Percentiles rank a stretch among this genome's conserved stretches.
phyloP scores from a whole-genome alignment of 1,140 invertebrate genomes.

The Lucilia cuprina region DNA sequence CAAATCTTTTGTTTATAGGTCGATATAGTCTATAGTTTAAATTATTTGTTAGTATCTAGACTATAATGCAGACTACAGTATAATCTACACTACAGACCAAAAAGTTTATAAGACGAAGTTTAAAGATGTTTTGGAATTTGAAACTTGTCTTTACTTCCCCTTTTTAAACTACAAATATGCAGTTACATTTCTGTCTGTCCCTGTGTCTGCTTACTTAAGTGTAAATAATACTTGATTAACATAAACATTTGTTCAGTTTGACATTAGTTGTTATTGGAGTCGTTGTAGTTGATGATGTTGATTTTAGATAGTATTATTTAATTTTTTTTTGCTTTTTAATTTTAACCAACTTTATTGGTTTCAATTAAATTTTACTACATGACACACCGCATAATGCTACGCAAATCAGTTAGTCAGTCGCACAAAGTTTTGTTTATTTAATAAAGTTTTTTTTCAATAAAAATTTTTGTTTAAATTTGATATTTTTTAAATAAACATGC shows the following conservation, averaged over 20 bases:
- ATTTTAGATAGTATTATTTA: not conserved
- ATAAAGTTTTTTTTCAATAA: not conserved
- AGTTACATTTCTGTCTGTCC: not conserved
- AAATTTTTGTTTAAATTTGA: not conserved
- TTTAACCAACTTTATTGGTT: conserved; percentile 5
- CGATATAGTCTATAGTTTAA: no score
- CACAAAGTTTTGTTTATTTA: not conserved
- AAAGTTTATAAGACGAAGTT: no score
- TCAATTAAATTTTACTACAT: conserved; percentile 5
- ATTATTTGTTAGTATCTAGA: no score
- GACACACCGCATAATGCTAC: not conserved
- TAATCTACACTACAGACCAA: no score
- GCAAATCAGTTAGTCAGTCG: not conserved
- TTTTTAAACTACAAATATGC: no score
- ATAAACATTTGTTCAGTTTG: conserved; percentile 2
- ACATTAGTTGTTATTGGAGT: not conserved
- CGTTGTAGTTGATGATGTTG: not conserved
- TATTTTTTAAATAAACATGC: not conserved
- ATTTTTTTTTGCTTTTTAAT: not conserved
- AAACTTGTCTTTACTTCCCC: not conserved
- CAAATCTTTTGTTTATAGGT: no score
- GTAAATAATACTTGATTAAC: conserved; percentile 12
- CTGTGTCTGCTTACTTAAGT: not conserved
- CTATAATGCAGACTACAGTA: no score
- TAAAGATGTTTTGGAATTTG: no score